Conservation (phyloP, 2,113 vertebrate genomes). For the Pygathrix nemaeus region DNA sequence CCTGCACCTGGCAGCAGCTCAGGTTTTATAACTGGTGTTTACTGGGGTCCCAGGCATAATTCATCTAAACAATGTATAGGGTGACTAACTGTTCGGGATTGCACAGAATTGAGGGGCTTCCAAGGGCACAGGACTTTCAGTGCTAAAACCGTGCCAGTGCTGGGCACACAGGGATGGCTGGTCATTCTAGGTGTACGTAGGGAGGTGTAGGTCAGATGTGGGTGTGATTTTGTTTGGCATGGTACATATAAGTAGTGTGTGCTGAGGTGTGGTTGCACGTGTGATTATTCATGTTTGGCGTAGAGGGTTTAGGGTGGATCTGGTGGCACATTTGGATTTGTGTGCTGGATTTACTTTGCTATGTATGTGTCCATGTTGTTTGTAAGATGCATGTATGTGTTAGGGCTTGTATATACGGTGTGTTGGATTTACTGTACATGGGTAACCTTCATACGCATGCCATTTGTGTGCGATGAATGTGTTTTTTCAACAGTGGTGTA, state of each 20-base stretch:
- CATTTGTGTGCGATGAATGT: background rate
- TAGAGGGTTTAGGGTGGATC: background rate
- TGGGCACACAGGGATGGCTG: background rate
- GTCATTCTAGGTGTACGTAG: no score
- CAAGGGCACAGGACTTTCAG: background rate
- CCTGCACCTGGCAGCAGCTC: background rate
- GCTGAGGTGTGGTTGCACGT: background rate
- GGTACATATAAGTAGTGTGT: background rate
- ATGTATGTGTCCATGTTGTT: background rate
- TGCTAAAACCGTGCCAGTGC: background rate
- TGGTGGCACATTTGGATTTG: background rate
- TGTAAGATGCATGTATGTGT: background rate
- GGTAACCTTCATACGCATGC: background rate
- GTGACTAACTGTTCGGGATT: background rate
- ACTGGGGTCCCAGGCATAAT: background rate
- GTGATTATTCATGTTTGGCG: background rate
- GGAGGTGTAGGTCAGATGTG: background rate
- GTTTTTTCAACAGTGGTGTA: background rate
- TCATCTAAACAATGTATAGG: background rate
- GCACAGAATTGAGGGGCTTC: background rate
- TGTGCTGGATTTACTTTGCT: background rate
- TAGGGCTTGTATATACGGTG: background rate
- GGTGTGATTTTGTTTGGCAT: background rate
- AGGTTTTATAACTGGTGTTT: background rate
- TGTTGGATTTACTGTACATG: background rate